Conservation (phyloP, 2,797 vertebrate genomes). For the Sebastes steindachneri region DNA sequence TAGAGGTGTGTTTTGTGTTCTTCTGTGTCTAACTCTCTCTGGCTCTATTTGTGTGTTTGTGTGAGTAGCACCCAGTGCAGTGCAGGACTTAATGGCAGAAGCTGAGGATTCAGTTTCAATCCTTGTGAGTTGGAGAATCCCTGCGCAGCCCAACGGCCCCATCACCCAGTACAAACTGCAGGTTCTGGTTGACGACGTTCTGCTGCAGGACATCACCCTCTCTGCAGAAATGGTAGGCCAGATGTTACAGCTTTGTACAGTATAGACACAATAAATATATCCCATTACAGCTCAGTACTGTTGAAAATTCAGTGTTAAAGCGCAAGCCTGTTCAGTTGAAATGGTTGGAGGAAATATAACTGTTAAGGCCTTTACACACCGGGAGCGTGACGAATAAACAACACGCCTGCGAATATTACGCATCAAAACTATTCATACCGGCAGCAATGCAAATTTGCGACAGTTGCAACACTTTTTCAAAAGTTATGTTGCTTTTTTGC, state of each 20-base stretch:
- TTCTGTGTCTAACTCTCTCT: neutral
- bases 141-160: slow-evolving; percentile 90
- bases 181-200: slow-evolving; percentile 73
- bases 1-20: neutral
- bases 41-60: slow-evolving; percentile 15
- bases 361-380: too few species aligned
- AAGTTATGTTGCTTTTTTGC: too few species aligned
- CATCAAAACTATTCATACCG: too few species aligned
- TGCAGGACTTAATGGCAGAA: slow-evolving; percentile 85
- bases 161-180: slow-evolving; percentile 91
- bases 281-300: neutral
- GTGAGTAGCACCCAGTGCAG: slow-evolving; percentile 87
- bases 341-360: neutral
- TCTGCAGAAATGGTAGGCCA: slow-evolving; percentile 81
- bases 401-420: too few species aligned
- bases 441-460: too few species aligned
- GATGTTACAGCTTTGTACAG: neutral
- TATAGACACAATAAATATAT: neutral
- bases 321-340: neutral
- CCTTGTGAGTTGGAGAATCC: slow-evolving; percentile 90
- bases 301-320: neutral
- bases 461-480: too few species aligned
- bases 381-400: too few species aligned
- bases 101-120: slow-evolving; percentile 91
- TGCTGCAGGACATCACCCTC: slow-evolving; percentile 91